Base-by-base conservation (phyloP, 2,797 vertebrate species). In the Pampus argenteus region DNA sequence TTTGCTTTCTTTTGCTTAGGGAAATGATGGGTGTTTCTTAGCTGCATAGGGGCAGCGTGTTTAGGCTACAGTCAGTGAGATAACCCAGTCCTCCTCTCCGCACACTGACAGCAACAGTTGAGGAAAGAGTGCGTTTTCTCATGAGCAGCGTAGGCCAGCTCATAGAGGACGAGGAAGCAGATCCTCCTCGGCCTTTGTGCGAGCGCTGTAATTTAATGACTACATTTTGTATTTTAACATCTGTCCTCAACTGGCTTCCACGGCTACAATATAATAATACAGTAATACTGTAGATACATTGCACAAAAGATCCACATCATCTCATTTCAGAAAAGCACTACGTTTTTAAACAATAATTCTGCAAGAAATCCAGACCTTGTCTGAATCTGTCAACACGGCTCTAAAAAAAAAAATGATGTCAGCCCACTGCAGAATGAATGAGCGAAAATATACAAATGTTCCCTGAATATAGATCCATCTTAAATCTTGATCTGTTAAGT, bases 11-110 rank as follows among this genome's bases (percentile, higher is more conserved):
- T 82, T 78, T 20, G 66, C 54, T 62, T 17, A 29, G 72, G 69
- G 74, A 86, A 81, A 78, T 67, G 42, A 76, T 25, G 47, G 78
- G 45, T 60, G 64, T 77, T 81, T 84, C 62, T 82, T 49, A 65
- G 63, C 66, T 60, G 70, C 59, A 63, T 63, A 17, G 34, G 45
- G 55, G 58, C 50, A 54, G 69, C 54, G 9, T 85, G 86, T 89
- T 89, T 87, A 85, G 82, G 57, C 81, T 84, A 76, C 61, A 66
- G 79, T 49, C 60, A 26, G n/a, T 76, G 78, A 83, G 83, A 84
- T 85, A 89, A 86, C 68, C 66, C 73, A 84, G 84, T 51, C 51
- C 75, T 61, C 65, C 57, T 67, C 38, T 76, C 66, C 56, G 58
- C 48, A 64, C 59, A 60, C 5, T 25, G 40, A 72, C 69, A 73